Evolutionary conservation across 1,140 invertebrate species (phyloP), one percentile per base, ranked within the genome.

Genomic region (Coenobita brevimanus): DNA sequence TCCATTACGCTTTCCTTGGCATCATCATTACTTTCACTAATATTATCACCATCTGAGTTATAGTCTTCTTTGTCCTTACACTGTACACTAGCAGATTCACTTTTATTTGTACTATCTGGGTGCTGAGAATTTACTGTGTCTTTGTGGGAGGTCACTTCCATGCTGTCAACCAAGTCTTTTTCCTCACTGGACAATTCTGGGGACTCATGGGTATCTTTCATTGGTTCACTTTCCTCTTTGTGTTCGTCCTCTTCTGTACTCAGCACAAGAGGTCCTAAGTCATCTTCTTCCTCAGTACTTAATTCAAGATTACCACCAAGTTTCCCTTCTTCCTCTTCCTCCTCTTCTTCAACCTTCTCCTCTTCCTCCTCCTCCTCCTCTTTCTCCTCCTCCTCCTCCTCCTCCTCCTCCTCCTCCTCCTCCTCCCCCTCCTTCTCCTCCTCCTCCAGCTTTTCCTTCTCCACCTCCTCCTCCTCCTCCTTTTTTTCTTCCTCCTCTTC

Each of bases 251-350:
- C 62, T 10, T 50, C 43, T 69, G 82, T 43, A 50, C 46, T 79
- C 21, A 50, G 24, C n/a, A 27, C 41, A 6, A 24, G n/a, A 17
- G 41, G 30, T 1, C 38, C 81, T 67, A 82, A 50, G 24, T 60
- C 80, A 62, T 83, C 83, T 84, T 89, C 64, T 60, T 89, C 75
- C 54, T 88, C 60, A n/a, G n/a, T n/a, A n/a, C n/a, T n/a, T n/a
- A n/a, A n/a, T n/a, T n/a, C n/a, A n/a, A n/a, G n/a, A n/a, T n/a
- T n/a, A n/a, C n/a, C n/a, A n/a, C n/a, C n/a, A n/a, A n/a, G n/a
- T n/a, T n/a, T n/a, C n/a, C n/a, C n/a, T 50, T 83, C 67, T 54
- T 36, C 67, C 27, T 88, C 88, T 57, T 78, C 73, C 73, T 87
- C 82, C 76, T 89, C 82, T 10, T 81, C 57, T 27, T 83, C 76